phyloP scores from a whole-genome alignment of 2,888 invertebrate genomes.

The Drosophila mayaguana region DNA sequence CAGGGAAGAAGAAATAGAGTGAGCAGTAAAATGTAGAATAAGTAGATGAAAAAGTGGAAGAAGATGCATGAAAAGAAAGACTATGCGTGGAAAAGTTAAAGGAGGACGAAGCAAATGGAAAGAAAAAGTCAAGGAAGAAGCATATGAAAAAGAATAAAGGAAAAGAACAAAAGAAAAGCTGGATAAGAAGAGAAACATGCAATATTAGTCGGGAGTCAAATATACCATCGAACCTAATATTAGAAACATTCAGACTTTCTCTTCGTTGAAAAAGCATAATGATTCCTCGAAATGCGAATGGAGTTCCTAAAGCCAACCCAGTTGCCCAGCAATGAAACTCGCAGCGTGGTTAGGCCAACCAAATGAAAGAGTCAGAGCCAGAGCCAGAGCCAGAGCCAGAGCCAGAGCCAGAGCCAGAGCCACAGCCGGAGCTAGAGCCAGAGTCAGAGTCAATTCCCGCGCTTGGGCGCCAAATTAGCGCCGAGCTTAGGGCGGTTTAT shows the following conservation, averaged over 20 bases:
- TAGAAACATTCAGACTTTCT: neutral
- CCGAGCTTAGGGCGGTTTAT: slow-evolving; percentile 19
- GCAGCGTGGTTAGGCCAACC: slow-evolving; percentile 16
- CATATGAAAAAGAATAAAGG: no score
- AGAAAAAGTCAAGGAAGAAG: no score
- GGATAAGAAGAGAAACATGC: no score
- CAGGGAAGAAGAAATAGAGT: neutral
- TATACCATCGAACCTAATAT: no score
- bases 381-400: slow-evolving; percentile 24
- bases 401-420: slow-evolving; percentile 20
- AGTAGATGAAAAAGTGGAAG: no score
- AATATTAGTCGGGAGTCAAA: no score
- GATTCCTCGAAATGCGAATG: neutral
- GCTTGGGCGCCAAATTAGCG: slow-evolving; percentile 75
- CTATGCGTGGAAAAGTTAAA: no score
- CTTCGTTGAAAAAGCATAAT: neutral
- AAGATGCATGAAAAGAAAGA: no score
- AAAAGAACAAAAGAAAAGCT: no score
- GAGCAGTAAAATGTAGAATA: neutral
- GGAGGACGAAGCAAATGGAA: no score
- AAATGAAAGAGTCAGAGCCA: slow-evolving; percentile 43
- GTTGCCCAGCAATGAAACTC: slow-evolving; percentile 20
- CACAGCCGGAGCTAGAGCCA: neutral
- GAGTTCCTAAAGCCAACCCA: neutral
- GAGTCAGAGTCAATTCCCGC: slow-evolving; percentile 62